Base-by-base conservation (phyloP, 2,797 vertebrate species). In the Pseudopleuronectes americanus region DNA sequence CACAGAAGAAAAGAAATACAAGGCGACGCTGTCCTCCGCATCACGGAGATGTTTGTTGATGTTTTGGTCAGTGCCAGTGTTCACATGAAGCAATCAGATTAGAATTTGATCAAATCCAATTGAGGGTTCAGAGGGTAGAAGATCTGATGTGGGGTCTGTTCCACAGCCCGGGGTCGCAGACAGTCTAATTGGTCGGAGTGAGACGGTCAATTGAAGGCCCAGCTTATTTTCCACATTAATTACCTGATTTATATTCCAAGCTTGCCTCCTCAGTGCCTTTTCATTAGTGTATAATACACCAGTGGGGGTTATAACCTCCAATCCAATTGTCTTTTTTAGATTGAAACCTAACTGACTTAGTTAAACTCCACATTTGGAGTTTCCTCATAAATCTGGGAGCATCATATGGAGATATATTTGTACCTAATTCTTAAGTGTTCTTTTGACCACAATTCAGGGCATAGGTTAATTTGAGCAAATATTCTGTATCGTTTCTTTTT, bases 1-100 rank as follows among this genome's bases (percentile, higher is more conserved):
- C 76, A 36, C 55, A 56, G 64, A 53, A 53, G 48, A 57, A 58
- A 52, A 52, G 22, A 1, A 7, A 52, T 57, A 87, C 81, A 79
- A 78, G 70, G 63, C 56, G 0, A 2, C 0, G 57, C 66, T 84
- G 81, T 83, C 51, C 10, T 68, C 48, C 4, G 55, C 48, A 2
- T 81, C 80, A 22, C 55, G 65, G 86, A 84, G 78, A 73, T 52
- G 48, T 69, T 22, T 80, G 76, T 85, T 74, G 67, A 80, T 84
- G 72, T 82, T 86, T 76, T 19, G 57, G 48, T 80, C 72, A 21
- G 31, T 17, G 14, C 24, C 33, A 19, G 36, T 26, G 64, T 76
- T 77, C 28, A 52, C 52, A 53, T 71, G 48, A 59, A 73, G 48
- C 14, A 72, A 48, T 48, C 1, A 0, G 31, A 69, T 51, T 38